These are phyloP conservation scores for Jaculus jaculus DNA, from an alignment of 2,113 vertebrate genomes.

Conservation along the genomic window DNA sequence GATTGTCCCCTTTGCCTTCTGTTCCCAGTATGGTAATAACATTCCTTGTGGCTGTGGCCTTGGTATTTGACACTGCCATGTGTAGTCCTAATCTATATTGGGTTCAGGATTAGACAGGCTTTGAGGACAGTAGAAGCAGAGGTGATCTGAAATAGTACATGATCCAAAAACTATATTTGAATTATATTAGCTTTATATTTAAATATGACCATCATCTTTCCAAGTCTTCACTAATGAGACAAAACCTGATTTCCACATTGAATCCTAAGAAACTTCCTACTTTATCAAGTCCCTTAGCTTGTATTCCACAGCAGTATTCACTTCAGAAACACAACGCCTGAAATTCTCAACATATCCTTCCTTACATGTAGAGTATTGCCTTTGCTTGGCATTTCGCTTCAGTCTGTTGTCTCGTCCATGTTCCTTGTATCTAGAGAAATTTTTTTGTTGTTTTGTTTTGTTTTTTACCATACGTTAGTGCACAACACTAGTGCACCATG, in stretches of 20 bases:
- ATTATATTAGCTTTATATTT: slow-evolving; percentile 72
- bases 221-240: not conserved
- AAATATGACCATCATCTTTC: slow-evolving; percentile 60
- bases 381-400: not conserved
- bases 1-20: slow-evolving; percentile 58
- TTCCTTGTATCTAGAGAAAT: not conserved
- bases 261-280: not conserved
- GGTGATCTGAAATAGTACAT: slow-evolving; percentile 73
- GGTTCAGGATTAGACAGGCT: slow-evolving; percentile 66
- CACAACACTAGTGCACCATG: not conserved
- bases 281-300: slow-evolving; percentile 22
- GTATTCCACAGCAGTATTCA: slow-evolving; percentile 40
- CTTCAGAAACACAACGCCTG: not conserved
- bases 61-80: slow-evolving; percentile 69
- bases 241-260: slow-evolving; percentile 8
- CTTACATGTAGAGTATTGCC: not conserved
- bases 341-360: not conserved
- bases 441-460: too few species aligned
- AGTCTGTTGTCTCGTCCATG: not conserved
- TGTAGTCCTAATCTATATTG: slow-evolving; percentile 77
- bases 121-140: slow-evolving; percentile 53
- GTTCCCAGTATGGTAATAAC: slow-evolving; percentile 64
- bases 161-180: slow-evolving; percentile 72
- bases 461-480: not conserved
- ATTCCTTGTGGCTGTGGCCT: slow-evolving; percentile 57